Conservation (phyloP, 2,113 vertebrate species). For the Parus major region DNA sequence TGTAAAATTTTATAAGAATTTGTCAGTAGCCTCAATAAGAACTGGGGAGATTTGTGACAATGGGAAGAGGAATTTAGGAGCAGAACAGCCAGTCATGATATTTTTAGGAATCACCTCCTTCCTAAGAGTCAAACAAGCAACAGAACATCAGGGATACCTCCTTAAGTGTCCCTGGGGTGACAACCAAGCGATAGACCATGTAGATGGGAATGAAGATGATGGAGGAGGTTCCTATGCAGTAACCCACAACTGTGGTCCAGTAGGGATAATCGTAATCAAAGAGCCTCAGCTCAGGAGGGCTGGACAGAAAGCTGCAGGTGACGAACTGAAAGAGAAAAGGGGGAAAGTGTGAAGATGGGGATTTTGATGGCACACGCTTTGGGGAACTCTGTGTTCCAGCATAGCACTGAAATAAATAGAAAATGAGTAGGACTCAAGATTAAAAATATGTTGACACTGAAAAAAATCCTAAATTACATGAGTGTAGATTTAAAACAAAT, state of each 20-base stretch:
- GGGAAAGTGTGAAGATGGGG: background rate
- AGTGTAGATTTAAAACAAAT: background rate
- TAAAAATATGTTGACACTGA: background rate
- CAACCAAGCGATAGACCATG: slow-evolving; percentile 86
- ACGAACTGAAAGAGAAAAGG: slow-evolving; percentile 83
- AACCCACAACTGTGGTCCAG: slow-evolving; percentile 91
- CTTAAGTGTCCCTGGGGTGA: slow-evolving; percentile 90
- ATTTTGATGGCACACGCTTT: background rate
- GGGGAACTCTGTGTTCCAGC: background rate
- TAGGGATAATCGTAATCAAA: slow-evolving; percentile 89
- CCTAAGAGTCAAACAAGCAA: background rate
- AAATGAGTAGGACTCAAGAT: background rate
- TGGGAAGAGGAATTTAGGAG: background rate
- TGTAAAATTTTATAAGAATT: background rate
- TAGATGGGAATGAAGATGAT: slow-evolving; percentile 92
- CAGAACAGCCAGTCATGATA: background rate
- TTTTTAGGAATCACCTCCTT: background rate
- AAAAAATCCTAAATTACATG: background rate
- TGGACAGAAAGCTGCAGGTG: slow-evolving; percentile 92
- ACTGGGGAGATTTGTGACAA: background rate
- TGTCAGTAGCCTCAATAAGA: background rate
- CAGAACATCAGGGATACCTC: slow-evolving; percentile 77
- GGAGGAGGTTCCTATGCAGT: slow-evolving; percentile 93
- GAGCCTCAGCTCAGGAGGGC: slow-evolving; percentile 85
- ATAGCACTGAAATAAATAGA: background rate